A percentile compares a stretch with the other conserved stretches of the same genome.
These are phyloP conservation scores for Cataglyphis albicans DNA, from an alignment of 2,888 invertebrate genomes.

Conservation along the genomic window DNA sequence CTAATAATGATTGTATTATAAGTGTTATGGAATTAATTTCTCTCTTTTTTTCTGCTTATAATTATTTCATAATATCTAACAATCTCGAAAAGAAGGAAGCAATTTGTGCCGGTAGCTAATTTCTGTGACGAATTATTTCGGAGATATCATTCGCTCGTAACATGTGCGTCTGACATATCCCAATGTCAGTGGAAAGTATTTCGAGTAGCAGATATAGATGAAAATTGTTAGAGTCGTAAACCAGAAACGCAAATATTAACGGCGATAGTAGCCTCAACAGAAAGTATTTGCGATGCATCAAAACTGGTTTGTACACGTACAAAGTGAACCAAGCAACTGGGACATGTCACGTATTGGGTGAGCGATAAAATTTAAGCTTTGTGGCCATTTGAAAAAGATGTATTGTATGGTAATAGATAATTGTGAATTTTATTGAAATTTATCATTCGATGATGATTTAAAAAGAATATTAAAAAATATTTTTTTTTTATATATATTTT, in stretches of 20 bases:
- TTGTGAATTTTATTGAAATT: background rate
- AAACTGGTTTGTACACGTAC: constrained; percentile 69
- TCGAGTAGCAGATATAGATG: background rate
- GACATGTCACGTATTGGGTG: constrained; percentile 71
- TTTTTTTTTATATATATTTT: background rate
- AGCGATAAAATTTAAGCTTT: constrained; percentile 51
- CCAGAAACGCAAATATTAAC: constrained; percentile 26
- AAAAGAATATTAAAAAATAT: background rate
- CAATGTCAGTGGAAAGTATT: constrained; percentile 46
- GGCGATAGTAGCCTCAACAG: constrained; percentile 26
- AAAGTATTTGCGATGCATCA: constrained; percentile 68
- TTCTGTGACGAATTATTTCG: background rate
- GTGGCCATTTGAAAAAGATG: background rate
- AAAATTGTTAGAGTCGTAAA: background rate
- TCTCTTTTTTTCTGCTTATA: background rate
- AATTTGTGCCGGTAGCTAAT: constrained; percentile 22
- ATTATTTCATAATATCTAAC: background rate
- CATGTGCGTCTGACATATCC: background rate
- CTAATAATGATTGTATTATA: background rate
- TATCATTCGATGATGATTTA: constrained; percentile 3
- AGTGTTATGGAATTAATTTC: background rate
- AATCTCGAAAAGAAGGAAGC: constrained; percentile 49
- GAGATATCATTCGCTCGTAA: background rate
- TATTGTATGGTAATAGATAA: background rate
- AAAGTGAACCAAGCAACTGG: constrained; percentile 77